phyloP scores from a whole-genome alignment of 2,888 invertebrate species.

The Glaucopsyche alexis region DNA sequence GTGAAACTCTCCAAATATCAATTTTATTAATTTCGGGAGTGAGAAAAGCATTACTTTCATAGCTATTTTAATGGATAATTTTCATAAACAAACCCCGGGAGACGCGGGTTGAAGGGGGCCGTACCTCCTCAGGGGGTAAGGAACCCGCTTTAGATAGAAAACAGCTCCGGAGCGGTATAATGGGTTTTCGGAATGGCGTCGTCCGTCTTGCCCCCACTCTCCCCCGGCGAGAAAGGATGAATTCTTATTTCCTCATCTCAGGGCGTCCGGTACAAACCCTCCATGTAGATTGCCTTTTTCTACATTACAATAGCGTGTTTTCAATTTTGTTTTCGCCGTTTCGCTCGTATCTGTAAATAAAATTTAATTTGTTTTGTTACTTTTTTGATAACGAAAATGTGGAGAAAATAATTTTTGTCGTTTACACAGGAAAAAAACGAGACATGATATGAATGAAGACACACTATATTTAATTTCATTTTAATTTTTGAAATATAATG shows the following conservation, averaged over 20 bases:
- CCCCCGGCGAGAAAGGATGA: constrained; percentile 77
- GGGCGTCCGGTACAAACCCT: constrained; percentile 76
- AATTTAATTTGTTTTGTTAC: constrained; percentile 42
- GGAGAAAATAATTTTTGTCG: neutral
- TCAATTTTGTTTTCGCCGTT: constrained; percentile 67
- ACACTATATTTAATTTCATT: too few relatives aligned
- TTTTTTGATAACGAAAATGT: neutral
- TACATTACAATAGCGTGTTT: constrained; percentile 78
- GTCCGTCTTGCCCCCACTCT: constrained; percentile 81
- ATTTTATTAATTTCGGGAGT: constrained; percentile 79
- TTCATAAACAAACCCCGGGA: constrained; percentile 79
- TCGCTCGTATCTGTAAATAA: constrained; percentile 44
- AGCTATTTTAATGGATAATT: constrained; percentile 80
- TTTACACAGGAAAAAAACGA: neutral
- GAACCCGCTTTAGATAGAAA: constrained; percentile 79
- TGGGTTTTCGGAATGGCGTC: constrained; percentile 86
- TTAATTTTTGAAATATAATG: too few relatives aligned
- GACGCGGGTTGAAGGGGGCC: constrained; percentile 48
- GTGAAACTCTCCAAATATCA: constrained; percentile 73
- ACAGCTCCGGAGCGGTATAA: constrained; percentile 84
- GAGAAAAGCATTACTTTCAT: constrained; percentile 78
- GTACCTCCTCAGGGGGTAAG: constrained; percentile 42
- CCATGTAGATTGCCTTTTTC: constrained; percentile 79
- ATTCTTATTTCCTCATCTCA: constrained; percentile 80
- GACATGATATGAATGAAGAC: neutral